These are phyloP conservation scores for Porites australiensis DNA, from an alignment of 64 coral and sea anemone species.

Conservation along the genomic window DNA sequence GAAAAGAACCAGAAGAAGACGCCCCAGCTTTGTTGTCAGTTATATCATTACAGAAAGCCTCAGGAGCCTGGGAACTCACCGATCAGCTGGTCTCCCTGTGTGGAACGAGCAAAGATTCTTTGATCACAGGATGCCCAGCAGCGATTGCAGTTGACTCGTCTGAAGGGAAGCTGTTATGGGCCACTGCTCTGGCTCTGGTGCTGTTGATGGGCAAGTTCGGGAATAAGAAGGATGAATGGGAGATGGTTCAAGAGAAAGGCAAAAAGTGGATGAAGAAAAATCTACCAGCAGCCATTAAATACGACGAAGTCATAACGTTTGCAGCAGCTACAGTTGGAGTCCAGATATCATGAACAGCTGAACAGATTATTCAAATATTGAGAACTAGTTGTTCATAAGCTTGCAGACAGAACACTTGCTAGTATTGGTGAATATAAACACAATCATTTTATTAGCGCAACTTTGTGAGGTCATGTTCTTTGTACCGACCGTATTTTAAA, in stretches of 20 bases:
- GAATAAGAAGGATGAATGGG: constrained; percentile 69
- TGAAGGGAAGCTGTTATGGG: constrained; percentile 53
- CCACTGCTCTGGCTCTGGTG: constrained; percentile 78
- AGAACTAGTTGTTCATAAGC: too few species aligned
- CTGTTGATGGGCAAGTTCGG: constrained; percentile 57
- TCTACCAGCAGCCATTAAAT: neutral
- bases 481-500: too few species aligned
- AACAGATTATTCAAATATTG: too few species aligned
- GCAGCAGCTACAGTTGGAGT: constrained; percentile 48
- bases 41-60: constrained; percentile 61
- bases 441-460: too few species aligned
- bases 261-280: constrained; percentile 60
- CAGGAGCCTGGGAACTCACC: constrained; percentile 61
- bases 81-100: constrained; percentile 38
- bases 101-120: neutral
- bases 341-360: neutral
- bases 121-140: neutral
- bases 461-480: too few species aligned
- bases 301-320: neutral
- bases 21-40: neutral
- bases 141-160: constrained; percentile 19
- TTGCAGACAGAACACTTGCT: too few species aligned
- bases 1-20: neutral
- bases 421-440: too few species aligned
- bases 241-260: constrained; percentile 68